Conservation (phyloP, 2,797 vertebrate genomes). For the Anolis apletophallus region DNA sequence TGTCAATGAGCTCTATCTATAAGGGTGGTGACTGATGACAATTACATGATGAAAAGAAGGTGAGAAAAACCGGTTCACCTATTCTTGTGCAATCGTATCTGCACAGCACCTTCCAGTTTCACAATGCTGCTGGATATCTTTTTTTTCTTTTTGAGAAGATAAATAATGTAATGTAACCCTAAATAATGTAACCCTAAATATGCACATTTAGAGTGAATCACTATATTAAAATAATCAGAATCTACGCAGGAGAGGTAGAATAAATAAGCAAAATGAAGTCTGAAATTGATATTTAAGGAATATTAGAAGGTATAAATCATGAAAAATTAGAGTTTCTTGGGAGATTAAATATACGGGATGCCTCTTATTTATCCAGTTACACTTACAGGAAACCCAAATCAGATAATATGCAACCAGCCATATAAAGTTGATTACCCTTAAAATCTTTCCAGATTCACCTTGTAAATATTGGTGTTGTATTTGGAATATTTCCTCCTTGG, state of each 20-base stretch:
- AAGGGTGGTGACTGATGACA: constrained; percentile 44
- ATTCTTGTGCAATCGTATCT: constrained; percentile 50
- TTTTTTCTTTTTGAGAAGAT: constrained; percentile 41
- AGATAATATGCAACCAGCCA: neutral
- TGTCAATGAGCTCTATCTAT: constrained; percentile 44
- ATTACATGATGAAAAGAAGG: constrained; percentile 46
- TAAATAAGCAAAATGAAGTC: constrained; percentile 9
- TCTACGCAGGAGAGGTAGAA: constrained; percentile 8
- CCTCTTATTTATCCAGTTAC: rapidly evolving
- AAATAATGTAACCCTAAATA: constrained; percentile 29
- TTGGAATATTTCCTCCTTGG: constrained; percentile 14
- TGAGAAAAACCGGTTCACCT: no score
- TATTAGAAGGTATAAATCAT: constrained; percentile 23
- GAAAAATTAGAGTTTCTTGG: constrained; percentile 29
- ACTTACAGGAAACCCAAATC: neutral
- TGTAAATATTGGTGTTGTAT: neutral
- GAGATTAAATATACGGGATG: constrained; percentile 22
- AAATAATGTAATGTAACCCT: no score
- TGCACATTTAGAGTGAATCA: constrained; percentile 12
- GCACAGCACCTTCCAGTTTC: constrained; percentile 32
- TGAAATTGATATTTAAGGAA: constrained; percentile 18
- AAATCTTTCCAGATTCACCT: neutral
- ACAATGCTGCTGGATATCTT: constrained; percentile 33
- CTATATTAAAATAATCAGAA: constrained; percentile 38
- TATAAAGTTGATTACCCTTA: neutral